Evolutionary conservation across 2,888 invertebrate species (phyloP).

Genomic region (Ochropacha duplaris): DNA sequence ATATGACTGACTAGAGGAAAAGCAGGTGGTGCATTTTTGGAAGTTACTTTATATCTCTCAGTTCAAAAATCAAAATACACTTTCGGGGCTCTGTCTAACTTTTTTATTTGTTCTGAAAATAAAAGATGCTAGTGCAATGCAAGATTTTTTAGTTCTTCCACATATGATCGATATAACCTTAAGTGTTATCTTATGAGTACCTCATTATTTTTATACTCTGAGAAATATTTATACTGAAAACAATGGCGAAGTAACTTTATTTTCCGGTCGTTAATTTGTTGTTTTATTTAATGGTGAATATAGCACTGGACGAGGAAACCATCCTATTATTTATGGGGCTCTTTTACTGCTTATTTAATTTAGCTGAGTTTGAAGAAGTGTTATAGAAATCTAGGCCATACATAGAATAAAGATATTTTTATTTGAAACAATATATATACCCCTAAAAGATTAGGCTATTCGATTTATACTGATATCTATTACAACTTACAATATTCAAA

Average conservation of each 20-base stretch:
- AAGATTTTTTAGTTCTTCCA: too few relatives aligned
- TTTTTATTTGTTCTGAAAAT: too few relatives aligned
- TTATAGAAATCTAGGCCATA: neutral
- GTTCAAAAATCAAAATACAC: too few relatives aligned
- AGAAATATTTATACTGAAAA: neutral
- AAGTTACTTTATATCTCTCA: too few relatives aligned
- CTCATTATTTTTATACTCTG: neutral
- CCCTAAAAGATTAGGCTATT: too few relatives aligned
- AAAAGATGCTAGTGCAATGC: too few relatives aligned
- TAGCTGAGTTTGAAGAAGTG: neutral
- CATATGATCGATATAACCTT: neutral
- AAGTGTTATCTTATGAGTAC: neutral
- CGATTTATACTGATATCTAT: too few relatives aligned
- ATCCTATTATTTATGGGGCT: neutral
- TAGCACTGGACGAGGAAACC: neutral
- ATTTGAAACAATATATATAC: too few relatives aligned
- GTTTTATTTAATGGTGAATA: neutral
- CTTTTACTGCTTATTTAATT: neutral
- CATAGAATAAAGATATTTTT: neutral
- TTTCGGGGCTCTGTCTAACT: too few relatives aligned
- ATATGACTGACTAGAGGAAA: too few relatives aligned
- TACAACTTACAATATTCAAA: too few relatives aligned
- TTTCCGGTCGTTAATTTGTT: constrained; percentile 3
- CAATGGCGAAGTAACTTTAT: neutral
- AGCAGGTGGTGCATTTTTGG: too few relatives aligned